Base-by-base conservation (phyloP, 2,113 vertebrate genomes). In the Lophotis ruficrista region DNA sequence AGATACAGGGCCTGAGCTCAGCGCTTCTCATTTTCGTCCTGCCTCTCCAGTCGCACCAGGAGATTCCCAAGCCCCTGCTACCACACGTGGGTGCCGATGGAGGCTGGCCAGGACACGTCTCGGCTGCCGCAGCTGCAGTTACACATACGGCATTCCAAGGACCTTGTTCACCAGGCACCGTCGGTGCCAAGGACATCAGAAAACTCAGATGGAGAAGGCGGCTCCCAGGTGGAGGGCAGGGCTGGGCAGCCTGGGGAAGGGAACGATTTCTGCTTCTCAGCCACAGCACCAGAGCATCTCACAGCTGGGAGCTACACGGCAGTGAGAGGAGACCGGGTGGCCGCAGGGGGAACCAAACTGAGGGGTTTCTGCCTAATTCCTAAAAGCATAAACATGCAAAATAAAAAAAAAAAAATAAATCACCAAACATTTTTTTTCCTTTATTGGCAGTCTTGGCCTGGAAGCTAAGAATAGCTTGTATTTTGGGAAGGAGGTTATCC, bases 81-180 rank as follows among this genome's bases (percentile, higher is more conserved):
- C 68, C 54, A 62, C 76, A 37, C 1, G 0, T 0, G 2, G 71
- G 43, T 3, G 23, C 82, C 7, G 8, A 15, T 0, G 1, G 48
- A 51, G 83, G 60, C 89, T 73, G 92, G 66, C 66, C 33, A 38
- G 50, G 41, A 73, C 79, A 85, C 0, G 10, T 35, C 43, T 56
- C 5, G 4, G 33, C 73, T 70, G 73, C 73, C 31, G 43, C 43
- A 73, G 66, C 72, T 33, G 31, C 68, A 87, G 27, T 54, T 68
- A 38, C 37, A 33, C 53, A 77, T 70, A 41, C 7, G 4, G 30
- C 94, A 90, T 94, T 94, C 90, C 87, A 66, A 53, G 41, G 50
- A 48, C 57, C n/a, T 89, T 54, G 53, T 25, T 96, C 89, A 94
- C n/a, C 53, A 45, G 38, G 22, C 28, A 31, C 7, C 2, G 2